A percentile compares a stretch with the other conserved stretches of the same genome.
Conservation (phyloP, 2,888 invertebrate species). For the Gisinianus flammeolus region DNA sequence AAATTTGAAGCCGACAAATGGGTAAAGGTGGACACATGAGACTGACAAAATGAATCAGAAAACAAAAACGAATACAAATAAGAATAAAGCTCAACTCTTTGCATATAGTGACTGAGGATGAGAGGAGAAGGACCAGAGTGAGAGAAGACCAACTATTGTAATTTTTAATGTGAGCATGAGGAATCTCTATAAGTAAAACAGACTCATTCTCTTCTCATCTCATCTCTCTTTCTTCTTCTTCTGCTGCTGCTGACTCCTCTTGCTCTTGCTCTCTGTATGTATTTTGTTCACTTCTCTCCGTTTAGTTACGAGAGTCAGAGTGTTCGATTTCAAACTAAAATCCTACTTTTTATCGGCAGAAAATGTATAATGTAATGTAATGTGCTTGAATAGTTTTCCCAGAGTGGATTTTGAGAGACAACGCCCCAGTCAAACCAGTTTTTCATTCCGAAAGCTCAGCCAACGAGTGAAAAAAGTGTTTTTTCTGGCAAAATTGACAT, state of each 20-base stretch:
- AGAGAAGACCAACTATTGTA: constrained; percentile 12
- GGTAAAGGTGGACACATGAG: no score
- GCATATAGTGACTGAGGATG: neutral
- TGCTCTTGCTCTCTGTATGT: neutral
- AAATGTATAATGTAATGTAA: constrained; percentile 44
- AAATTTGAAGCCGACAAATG: no score
- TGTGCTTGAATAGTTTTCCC: constrained; percentile 44
- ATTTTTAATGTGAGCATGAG: constrained; percentile 1
- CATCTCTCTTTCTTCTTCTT: neutral
- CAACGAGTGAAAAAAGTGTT: constrained; percentile 51
- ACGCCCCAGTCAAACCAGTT: constrained; percentile 59
- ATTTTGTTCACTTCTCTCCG: neutral
- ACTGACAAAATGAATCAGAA: neutral
- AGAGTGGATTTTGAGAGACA: constrained; percentile 49
- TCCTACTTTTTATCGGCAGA: constrained; percentile 51
- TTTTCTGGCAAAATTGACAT: constrained; percentile 58
- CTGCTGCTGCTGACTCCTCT: neutral
- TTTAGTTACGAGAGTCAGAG: constrained; percentile 4
- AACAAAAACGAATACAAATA: no score
- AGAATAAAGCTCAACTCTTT: neutral
- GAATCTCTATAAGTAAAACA: neutral
- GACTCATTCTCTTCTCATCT: neutral
- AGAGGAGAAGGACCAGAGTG: neutral
- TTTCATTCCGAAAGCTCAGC: constrained; percentile 44
- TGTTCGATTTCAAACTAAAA: constrained; percentile 47